Evolutionary conservation across 2,888 invertebrate genomes (phyloP).

Genomic region (Xylophagus ater): DNA sequence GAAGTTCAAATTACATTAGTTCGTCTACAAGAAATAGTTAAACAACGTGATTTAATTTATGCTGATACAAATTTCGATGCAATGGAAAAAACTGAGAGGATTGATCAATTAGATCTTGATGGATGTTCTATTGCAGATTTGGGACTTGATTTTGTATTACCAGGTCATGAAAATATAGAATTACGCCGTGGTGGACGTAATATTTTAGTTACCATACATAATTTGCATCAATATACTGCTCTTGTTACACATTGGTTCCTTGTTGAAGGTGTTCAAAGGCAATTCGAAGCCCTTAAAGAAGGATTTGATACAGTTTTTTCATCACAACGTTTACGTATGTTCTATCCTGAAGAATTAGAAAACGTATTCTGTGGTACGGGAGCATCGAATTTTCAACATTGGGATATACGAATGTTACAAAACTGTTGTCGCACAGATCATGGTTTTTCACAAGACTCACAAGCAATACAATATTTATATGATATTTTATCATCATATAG

Average conservation of each 20-base stretch:
- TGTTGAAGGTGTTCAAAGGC: slow-evolving; percentile 86
- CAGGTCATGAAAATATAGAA: slow-evolving; percentile 90
- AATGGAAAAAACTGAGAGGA: slow-evolving; percentile 55
- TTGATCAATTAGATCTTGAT: slow-evolving; percentile 71
- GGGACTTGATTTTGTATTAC: slow-evolving; percentile 87
- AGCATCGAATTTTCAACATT: slow-evolving; percentile 43
- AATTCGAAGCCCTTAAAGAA: slow-evolving; percentile 94
- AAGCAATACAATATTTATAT: slow-evolving; percentile 86
- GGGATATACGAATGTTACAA: slow-evolving; percentile 79
- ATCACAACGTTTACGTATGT: slow-evolving; percentile 73
- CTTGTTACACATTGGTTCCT: slow-evolving; percentile 93
- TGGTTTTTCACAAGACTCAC: slow-evolving; percentile 91
- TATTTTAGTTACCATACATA: slow-evolving; percentile 79
- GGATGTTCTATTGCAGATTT: slow-evolving; percentile 84
- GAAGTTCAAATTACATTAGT: slow-evolving; percentile 73
- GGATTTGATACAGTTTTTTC: slow-evolving; percentile 97
- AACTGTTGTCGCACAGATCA: slow-evolving; percentile 97
- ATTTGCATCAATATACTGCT: slow-evolving; percentile 86
- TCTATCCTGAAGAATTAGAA: slow-evolving; percentile 92
- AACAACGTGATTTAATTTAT: slow-evolving; percentile 55
- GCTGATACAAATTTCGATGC: slow-evolving; percentile 47
- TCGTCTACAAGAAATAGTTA: slow-evolving; percentile 63
- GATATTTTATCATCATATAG: slow-evolving; percentile 83
- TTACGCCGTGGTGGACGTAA: slow-evolving; percentile 87
- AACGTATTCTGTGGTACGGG: slow-evolving; percentile 76